Conservation (phyloP, 2,888 invertebrate genomes). For the Hemaris fuciformis region DNA sequence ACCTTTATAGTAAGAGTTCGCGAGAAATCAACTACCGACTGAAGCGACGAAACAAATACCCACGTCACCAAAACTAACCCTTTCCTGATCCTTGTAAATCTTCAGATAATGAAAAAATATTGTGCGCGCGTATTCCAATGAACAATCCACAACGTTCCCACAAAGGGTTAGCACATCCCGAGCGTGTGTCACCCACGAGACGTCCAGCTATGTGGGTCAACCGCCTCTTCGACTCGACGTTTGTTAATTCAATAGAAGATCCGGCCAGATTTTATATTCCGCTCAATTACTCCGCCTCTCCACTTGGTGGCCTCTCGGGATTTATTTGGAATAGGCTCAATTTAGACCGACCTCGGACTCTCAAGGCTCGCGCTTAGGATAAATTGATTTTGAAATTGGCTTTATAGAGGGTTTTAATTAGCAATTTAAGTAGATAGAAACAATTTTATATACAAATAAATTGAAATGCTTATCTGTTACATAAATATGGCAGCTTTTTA, state of each 20-base stretch:
- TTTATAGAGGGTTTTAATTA: neutral
- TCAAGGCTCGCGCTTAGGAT: neutral
- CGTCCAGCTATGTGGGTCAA: conserved; percentile 1
- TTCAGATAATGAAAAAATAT: neutral
- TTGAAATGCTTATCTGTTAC: too few relatives aligned
- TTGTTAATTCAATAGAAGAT: conserved; percentile 2
- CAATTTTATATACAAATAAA: too few relatives aligned
- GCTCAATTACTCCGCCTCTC: neutral
- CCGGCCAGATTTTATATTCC: conserved; percentile 3
- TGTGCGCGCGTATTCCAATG: neutral
- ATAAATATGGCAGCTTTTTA: too few relatives aligned
- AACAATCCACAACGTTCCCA: neutral
- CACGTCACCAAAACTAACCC: neutral
- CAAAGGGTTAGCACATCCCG: neutral
- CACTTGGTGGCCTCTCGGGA: neutral
- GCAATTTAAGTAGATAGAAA: neutral
- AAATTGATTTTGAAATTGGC: neutral
- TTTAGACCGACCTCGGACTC: neutral
- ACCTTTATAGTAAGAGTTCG: too few relatives aligned
- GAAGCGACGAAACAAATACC: too few relatives aligned
- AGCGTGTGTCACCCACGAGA: neutral
- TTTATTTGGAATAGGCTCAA: neutral
- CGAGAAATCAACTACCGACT: too few relatives aligned
- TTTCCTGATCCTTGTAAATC: neutral
- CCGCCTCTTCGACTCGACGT: neutral